A percentile compares a stretch with the other conserved stretches of the same genome.
Evolutionary conservation across 2,888 invertebrate species (phyloP).

Genomic region (Andrena minutula): DNA sequence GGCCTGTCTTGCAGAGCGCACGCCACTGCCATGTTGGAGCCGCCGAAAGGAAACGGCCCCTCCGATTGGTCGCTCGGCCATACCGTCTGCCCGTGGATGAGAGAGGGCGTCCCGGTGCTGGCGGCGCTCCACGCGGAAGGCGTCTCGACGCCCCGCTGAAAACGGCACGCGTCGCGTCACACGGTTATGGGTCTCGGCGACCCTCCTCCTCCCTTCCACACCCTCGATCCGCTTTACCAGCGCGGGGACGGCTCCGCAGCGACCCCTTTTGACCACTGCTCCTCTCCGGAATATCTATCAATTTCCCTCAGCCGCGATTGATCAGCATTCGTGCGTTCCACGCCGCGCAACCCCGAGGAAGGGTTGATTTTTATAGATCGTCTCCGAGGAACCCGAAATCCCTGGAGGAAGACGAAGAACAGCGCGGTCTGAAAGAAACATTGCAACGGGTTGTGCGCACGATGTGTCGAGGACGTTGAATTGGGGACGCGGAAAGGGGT

Average conservation of each 20-base stretch:
- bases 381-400: neutral
- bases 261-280: slow-evolving; percentile 19
- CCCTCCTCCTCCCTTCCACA: slow-evolving; percentile 37
- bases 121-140: slow-evolving; percentile 72
- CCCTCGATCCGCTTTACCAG: slow-evolving; percentile 10
- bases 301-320: slow-evolving; percentile 24
- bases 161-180: slow-evolving; percentile 83
- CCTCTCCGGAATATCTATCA: slow-evolving; percentile 17
- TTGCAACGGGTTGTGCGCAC: neutral
- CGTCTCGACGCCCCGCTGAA: slow-evolving; percentile 80
- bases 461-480: neutral
- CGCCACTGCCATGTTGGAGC: slow-evolving; percentile 82
- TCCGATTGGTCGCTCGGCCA: slow-evolving; percentile 76
- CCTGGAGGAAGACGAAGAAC: neutral
- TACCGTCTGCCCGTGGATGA: slow-evolving; percentile 73
- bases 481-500: neutral
- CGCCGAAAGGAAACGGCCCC: slow-evolving; percentile 61
- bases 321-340: slow-evolving; percentile 14
- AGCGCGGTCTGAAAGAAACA: neutral
- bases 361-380: slow-evolving; percentile 23
- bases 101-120: slow-evolving; percentile 74
- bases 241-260: slow-evolving; percentile 5
- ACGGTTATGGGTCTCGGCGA: slow-evolving; percentile 69
- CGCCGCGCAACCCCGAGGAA: neutral
- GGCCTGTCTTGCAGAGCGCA: slow-evolving; percentile 69